Evolutionary conservation across 2,797 vertebrate genomes (phyloP), one percentile per base, ranked within the genome.

Genomic region (Manis pentadactyla): DNA sequence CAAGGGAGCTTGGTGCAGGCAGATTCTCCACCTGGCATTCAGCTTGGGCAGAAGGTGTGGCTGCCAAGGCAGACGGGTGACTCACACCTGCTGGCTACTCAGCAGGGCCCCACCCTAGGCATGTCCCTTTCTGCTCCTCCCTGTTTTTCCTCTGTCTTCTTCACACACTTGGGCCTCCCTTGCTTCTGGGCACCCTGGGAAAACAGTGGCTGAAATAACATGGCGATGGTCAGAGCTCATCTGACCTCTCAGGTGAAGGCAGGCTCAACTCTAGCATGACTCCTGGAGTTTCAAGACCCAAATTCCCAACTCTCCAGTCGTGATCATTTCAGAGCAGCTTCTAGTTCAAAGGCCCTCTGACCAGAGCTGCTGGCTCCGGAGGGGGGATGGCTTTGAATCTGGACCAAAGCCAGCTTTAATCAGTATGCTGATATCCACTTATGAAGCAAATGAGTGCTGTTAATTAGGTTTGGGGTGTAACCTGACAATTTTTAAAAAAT

Each of bases 61-160:
- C 96, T 91, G 97, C 78, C 89, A 87, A 96, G 95, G 98, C 96
- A 97, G 98, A 94, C 93, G 94, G 88, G 81, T 99, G 99, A 99
- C 97, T 99, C 98, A 99, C 53, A 1, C 85, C 93, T 85, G 79
- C 89, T 98, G 83, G 87, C 96, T 86, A 96, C 81, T 69, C 97
- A 97, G 84, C 89, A 93, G 53, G 96, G 98, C 98, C 98, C 98
- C 98, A 96, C 98, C 98, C 98, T 96, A 97, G 98, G 98, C 92
- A 98, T 94, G 97, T 97, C 97, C 93, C 93, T 98, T 95, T 95
- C 97, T 98, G 96, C 93, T 73, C 95, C 95, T 97, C 95, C 97
- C 96, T 96, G 95, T 97, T 96, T 98, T 97, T 74, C 57, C 75
- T 94, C 77, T 34, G 42, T 93, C 68, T 78, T 66, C 64, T 89